Conservation (phyloP, 2,797 vertebrate species). For the Sylvia borin region DNA sequence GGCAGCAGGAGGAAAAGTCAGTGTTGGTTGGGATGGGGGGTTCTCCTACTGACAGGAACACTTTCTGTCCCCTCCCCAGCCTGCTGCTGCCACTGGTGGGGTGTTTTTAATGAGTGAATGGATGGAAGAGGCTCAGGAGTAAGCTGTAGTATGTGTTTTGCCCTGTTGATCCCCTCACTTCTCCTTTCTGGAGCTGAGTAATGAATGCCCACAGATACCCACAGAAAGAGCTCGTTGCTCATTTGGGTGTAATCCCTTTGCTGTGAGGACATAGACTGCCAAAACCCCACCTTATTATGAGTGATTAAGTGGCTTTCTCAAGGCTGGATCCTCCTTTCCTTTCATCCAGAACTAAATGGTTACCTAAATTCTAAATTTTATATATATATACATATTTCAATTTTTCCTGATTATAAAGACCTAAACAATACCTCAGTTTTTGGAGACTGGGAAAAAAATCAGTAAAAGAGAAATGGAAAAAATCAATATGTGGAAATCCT, state of each 20-base stretch:
- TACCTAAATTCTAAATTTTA: neutral
- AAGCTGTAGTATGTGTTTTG: neutral
- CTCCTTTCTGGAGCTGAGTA: neutral
- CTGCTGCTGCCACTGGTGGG: neutral
- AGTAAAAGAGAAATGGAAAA: neutral
- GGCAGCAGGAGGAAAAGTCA: neutral
- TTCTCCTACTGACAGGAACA: neutral
- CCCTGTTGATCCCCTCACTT: neutral
- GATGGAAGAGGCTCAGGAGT: neutral
- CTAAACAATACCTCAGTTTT: accelerated
- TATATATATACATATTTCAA: too few species aligned
- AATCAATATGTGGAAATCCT: neutral
- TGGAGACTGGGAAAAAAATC: neutral
- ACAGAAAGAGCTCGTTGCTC: accelerated
- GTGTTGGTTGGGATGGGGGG: neutral
- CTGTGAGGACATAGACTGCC: accelerated
- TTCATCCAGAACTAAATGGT: neutral
- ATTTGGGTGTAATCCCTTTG: neutral
- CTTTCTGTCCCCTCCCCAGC: neutral
- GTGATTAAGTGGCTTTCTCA: neutral
- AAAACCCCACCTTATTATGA: neutral
- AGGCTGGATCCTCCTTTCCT: neutral
- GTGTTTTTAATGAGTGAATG: neutral
- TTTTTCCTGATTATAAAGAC: neutral
- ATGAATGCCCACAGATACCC: neutral